Evolutionary conservation across 2,888 invertebrate species (phyloP).

Genomic region (Geotrupes spiniger): DNA sequence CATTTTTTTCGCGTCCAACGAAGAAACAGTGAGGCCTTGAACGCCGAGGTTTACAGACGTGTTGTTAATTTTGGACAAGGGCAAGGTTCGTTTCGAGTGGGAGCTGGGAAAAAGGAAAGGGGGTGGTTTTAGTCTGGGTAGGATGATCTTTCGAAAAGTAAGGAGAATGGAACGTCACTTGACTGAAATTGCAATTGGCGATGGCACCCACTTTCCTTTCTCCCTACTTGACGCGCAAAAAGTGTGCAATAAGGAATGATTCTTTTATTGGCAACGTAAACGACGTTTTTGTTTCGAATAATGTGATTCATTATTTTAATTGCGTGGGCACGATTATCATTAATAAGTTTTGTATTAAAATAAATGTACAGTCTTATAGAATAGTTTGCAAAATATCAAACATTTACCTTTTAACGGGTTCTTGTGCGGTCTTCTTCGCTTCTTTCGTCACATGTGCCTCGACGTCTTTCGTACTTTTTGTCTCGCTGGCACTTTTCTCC

Average conservation of each 20-base stretch:
- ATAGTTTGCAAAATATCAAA: no score
- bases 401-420: conserved; percentile 28
- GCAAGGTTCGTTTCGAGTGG: conserved; percentile 27
- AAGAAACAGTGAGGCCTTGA: conserved; percentile 43
- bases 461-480: conserved; percentile 8
- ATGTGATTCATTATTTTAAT: no score
- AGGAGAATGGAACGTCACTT: conserved; percentile 38
- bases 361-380: no score
- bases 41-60: conserved; percentile 41
- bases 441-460: conserved; percentile 29
- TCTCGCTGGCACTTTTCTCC: conserved; percentile 16
- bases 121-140: conserved; percentile 25
- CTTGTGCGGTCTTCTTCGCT: conserved; percentile 36
- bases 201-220: conserved; percentile 41
- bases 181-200: background rate
- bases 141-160: conserved; percentile 25
- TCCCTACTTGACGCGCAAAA: conserved; percentile 33
- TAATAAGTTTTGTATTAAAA: no score
- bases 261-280: no score
- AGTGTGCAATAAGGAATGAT: background rate
- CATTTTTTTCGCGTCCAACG: conserved; percentile 32
- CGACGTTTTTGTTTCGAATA: no score
- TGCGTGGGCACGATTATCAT: no score
- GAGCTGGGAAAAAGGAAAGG: conserved; percentile 37
- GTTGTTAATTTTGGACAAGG: conserved; percentile 45